Evolutionary conservation across 2,888 invertebrate genomes (phyloP), one percentile per base, ranked within the genome.

Genomic region (Trachelus stipa): DNA sequence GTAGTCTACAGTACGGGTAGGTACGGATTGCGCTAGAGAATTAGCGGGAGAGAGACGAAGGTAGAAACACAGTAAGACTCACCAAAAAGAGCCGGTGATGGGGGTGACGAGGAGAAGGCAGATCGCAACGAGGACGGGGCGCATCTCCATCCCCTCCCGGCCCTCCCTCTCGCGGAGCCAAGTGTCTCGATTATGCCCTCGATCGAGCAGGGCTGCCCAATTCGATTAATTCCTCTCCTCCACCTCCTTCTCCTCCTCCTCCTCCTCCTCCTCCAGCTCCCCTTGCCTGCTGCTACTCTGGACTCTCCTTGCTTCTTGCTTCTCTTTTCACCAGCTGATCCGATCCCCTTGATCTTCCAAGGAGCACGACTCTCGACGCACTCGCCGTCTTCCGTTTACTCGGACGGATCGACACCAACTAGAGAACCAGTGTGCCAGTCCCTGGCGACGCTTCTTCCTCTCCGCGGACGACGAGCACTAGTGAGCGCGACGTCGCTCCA

Each of bases 1-100:
- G 9, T 56, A 9, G 23, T 56, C 56, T 56, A n/a, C n/a, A n/a
- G n/a, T n/a, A n/a, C n/a, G n/a, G n/a, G n/a, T n/a, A 56, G 23
- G 56, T 56, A 23, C 56, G 2, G 0, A 23, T 0, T 0, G 56
- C 9, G 9, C 23, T 2, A 56, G 2, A 23, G 9, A 23, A 23
- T 56, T 6, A 23, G 56, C 2, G 56, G 2, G 56, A 56, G 56
- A 9, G 56, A 56, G 23, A 56, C 23, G 56, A 56, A 56, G 56
- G 23, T 56, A 56, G 56, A 56, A 56, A 56, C 23, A 56, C 56
- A 56, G 23, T 37, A 37, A 73, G 90, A 96, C 96, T 96, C 93
- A 97, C 97, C 97, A 96, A 94, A 96, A 96, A 92, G 96, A 95
- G 92, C 96, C 96, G 92, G 96, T 96, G 93, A 96, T 95, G 93